Evolutionary conservation across 92 coral and sea anemone genomes (phyloP).

Genomic region (Siderastrea radians): DNA sequence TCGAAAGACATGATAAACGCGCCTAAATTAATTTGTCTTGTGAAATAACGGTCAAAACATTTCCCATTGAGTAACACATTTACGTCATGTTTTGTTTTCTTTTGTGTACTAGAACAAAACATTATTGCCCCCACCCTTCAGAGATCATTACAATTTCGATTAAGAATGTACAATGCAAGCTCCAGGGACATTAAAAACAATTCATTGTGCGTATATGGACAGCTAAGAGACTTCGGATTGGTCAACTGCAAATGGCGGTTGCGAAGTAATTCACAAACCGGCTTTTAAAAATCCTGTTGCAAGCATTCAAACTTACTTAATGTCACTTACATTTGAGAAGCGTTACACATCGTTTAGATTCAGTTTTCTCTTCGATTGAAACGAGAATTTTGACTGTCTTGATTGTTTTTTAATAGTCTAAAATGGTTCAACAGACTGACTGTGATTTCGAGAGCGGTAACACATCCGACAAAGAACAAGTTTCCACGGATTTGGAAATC

Average conservation of each 20-base stretch:
- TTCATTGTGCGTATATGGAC: not conserved
- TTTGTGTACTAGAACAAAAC: not conserved
- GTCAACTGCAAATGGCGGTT: not conserved
- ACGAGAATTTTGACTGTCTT: no score
- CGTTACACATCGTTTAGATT: not conserved
- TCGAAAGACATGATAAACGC: not conserved
- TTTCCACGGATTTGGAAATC: not conserved
- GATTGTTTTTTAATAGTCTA: no score
- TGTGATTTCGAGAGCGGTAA: not conserved
- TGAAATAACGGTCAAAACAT: conserved; percentile 11
- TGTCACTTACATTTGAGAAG: not conserved
- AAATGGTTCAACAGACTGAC: not conserved
- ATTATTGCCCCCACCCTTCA: not conserved
- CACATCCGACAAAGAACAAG: not conserved
- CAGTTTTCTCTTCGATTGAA: not conserved
- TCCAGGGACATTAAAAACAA: not conserved
- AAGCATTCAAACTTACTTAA: not conserved
- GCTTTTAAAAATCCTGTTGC: not conserved
- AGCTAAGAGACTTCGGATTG: not conserved
- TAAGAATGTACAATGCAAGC: conserved; percentile 5
- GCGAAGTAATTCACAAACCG: not conserved
- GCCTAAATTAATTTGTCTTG: not conserved
- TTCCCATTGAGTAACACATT: not conserved
- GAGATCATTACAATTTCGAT: conserved; percentile 1
- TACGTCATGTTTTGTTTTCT: conserved; percentile 13